Conservation (phyloP, 2,797 vertebrate species). For the Carduelis carduelis region DNA sequence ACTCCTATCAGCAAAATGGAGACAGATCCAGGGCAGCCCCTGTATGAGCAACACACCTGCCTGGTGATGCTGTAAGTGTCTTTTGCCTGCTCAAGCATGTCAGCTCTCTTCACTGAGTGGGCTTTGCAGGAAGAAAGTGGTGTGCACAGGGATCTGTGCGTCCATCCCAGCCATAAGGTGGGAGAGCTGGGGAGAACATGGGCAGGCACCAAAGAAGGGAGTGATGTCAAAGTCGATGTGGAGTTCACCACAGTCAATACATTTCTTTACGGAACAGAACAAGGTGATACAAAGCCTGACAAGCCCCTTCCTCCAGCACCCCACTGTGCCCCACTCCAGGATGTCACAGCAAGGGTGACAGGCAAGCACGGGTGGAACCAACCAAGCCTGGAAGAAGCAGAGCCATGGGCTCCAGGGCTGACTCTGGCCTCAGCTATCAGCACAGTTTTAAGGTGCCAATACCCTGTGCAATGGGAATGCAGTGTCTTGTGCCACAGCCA, state of each 20-base stretch:
- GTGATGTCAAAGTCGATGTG: rapidly evolving
- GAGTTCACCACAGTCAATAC: neutral
- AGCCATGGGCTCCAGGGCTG: neutral
- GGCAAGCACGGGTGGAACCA: rapidly evolving
- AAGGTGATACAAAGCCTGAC: rapidly evolving
- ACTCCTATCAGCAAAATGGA: rapidly evolving
- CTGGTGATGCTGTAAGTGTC: neutral
- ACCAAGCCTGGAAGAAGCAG: neutral
- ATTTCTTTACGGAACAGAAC: neutral
- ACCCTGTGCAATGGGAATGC: neutral
- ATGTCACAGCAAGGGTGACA: rapidly evolving
- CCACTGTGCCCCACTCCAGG: rapidly evolving
- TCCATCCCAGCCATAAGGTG: neutral
- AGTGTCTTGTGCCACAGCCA: neutral
- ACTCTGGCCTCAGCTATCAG: neutral
- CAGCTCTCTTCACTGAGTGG: neutral
- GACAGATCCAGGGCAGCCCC: neutral
- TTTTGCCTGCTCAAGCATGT: neutral
- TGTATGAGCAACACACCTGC: neutral
- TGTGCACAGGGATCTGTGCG: rapidly evolving
- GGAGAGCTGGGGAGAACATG: neutral
- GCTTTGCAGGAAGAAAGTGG: neutral
- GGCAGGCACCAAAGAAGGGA: neutral
- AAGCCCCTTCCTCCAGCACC: neutral
- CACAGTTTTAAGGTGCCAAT: neutral